These are phyloP conservation scores for Drosophila nigromelanica DNA, from an alignment of 1,140 invertebrate species.

Conservation along the genomic window DNA sequence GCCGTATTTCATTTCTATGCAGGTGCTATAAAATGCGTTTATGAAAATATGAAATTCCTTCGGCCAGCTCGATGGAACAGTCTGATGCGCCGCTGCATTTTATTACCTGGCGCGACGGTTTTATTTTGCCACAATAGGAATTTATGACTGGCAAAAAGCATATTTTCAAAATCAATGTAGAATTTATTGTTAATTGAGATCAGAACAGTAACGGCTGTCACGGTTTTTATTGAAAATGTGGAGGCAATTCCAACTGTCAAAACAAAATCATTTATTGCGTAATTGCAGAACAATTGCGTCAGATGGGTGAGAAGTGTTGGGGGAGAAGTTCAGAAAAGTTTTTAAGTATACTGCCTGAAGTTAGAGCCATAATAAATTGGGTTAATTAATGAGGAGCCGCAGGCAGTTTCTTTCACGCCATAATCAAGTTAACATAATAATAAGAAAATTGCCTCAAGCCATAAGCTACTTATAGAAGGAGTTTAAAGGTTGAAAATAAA, in stretches of 20 bases:
- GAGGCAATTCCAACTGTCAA: conserved; percentile 52
- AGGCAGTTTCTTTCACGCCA: background rate
- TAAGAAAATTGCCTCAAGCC: background rate
- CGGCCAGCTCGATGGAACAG: background rate
- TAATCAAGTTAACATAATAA: background rate
- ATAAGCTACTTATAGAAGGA: background rate
- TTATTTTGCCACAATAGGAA: conserved; percentile 32
- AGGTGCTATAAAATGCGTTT: conserved; percentile 40
- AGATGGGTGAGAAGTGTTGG: conserved; percentile 8
- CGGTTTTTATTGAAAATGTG: conserved; percentile 3
- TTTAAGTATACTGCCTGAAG: conserved; percentile 40
- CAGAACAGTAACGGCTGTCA: conserved; percentile 10
- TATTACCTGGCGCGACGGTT: conserved; percentile 35
- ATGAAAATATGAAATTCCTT: conserved; percentile 23
- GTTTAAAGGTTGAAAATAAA: background rate
- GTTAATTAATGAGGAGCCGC: conserved; percentile 54
- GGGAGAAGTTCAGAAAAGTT: conserved; percentile 20
- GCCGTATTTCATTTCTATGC: no score
- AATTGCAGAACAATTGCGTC: conserved; percentile 31
- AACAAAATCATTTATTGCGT: conserved; percentile 57
- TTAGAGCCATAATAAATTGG: conserved; percentile 51
- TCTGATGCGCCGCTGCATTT: conserved; percentile 39
- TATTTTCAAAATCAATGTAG: background rate
- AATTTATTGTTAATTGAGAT: conserved; percentile 28
- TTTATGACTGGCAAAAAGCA: conserved; percentile 3